Conservation (phyloP, 2,888 invertebrate species). For the Tupiocoris notatus region DNA sequence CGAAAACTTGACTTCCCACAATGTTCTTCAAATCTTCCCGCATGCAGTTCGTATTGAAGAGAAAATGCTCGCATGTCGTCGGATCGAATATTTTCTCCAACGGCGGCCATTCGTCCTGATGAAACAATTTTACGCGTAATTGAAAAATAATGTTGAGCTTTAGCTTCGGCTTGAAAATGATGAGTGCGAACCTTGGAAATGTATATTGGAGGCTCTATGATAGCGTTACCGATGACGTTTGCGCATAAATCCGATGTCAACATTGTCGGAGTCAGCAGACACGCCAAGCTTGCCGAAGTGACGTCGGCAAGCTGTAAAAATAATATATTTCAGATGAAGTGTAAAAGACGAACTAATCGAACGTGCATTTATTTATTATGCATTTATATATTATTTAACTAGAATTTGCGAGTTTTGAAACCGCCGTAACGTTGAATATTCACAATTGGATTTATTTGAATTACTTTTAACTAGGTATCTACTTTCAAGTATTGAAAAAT, state of each 20-base stretch:
- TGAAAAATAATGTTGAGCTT: neutral
- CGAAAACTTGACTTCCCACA: constrained; percentile 4
- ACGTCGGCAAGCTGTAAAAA: constrained; percentile 21
- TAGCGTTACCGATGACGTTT: neutral
- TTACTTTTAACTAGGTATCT: too few species aligned
- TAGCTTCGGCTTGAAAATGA: neutral
- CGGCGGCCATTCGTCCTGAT: constrained; percentile 11
- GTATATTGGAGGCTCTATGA: constrained; percentile 17
- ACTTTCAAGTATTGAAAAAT: too few species aligned
- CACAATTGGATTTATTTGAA: too few species aligned
- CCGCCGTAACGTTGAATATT: too few species aligned
- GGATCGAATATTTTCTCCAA: neutral
- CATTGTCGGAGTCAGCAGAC: constrained; percentile 3
- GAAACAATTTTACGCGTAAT: neutral
- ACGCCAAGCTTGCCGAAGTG: constrained; percentile 17
- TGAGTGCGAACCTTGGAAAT: constrained; percentile 1
- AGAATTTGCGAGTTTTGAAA: too few species aligned
- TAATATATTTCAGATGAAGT: too few species aligned
- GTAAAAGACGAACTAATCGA: too few species aligned
- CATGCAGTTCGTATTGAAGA: constrained; percentile 16
- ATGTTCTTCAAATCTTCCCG: neutral
- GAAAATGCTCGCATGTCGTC: neutral
- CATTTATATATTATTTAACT: too few species aligned
- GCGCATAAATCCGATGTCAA: constrained; percentile 14
- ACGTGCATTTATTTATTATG: too few species aligned